Evolutionary conservation across 1,140 invertebrate genomes (phyloP).

Genomic region (Drosophila ironensis): DNA sequence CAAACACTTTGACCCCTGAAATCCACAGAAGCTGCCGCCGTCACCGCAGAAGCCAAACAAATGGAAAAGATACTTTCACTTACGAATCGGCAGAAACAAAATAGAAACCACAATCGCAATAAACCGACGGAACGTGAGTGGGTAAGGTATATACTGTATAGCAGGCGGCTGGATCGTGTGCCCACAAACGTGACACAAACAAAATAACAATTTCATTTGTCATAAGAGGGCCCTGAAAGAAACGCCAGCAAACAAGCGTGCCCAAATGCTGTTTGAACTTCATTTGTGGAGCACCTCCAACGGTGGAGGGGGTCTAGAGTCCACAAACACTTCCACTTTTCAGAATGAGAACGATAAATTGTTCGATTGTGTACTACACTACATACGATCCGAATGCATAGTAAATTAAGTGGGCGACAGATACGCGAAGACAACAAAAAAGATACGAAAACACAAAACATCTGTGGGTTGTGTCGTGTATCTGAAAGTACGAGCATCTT

Average conservation of each 20-base stretch:
- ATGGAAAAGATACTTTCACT: constrained; percentile 71
- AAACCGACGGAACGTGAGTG: constrained; percentile 24
- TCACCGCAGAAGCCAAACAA: constrained; percentile 23
- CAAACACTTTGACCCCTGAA: constrained; percentile 49
- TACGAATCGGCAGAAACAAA: constrained; percentile 67
- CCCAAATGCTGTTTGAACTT: constrained; percentile 58
- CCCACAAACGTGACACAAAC: constrained; percentile 67
- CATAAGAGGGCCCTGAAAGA: constrained; percentile 10
- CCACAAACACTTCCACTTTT: too few relatives aligned
- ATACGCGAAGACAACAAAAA: constrained; percentile 19
- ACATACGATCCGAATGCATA: constrained; percentile 37
- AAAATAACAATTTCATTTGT: constrained; percentile 67
- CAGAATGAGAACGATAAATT: constrained; percentile 49
- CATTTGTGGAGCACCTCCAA: constrained; percentile 46
- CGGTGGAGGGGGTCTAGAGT: neutral
- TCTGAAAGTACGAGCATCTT: constrained; percentile 1
- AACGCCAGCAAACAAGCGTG: constrained; percentile 55
- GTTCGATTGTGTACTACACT: constrained; percentile 13
- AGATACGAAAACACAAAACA: constrained; percentile 21
- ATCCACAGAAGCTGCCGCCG: constrained; percentile 17
- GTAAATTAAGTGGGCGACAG: constrained; percentile 54
- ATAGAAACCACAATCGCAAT: constrained; percentile 68
- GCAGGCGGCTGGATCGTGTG: constrained; percentile 44
- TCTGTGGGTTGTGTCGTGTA: constrained; percentile 16
- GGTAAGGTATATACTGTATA: constrained; percentile 6